Base-by-base conservation (phyloP, 2,888 invertebrate genomes). In the Pherbina coryleti region DNA sequence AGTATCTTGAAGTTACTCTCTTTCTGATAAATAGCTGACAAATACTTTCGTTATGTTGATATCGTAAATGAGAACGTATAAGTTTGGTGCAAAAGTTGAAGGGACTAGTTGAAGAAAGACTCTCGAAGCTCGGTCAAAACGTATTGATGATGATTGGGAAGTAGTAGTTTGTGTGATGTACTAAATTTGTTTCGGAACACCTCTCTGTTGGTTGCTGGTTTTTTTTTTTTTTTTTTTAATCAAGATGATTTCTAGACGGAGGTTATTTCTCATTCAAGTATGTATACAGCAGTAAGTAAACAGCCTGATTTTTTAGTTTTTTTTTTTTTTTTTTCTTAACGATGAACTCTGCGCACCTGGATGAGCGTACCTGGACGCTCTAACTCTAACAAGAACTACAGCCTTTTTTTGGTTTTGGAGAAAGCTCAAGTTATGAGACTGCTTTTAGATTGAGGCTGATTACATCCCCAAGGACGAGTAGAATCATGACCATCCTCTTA, bases 311-410 rank as follows among this genome's bases (percentile, higher is more conserved):
- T 1, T 37, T 37, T 4, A 37, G 37, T 8, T n/a, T n/a, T n/a
- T n/a, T n/a, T n/a, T n/a, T n/a, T n/a, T n/a, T n/a, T n/a, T n/a
- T n/a, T n/a, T n/a, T 37, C 37, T 37, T 55, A 34, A 37, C 19
- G 31, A 60, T 22, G 60, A 72, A 72, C 57, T 60, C 72, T 22
- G 57, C 25, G 37, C 8, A 37, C 44, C 44, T 44, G 11, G 14
- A 44, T 2, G 44, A 44, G 44, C 44, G 44, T 14, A 44, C 44
- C 11, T 44, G 44, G 2, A 44, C 44, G 44, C 44, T 37, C 44
- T 22, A 67, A 67, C 44, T 44, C 19, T 44, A 67, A 44, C 67
- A 22, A 44, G 67, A 49, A 67, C 67, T 19, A 67, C 49, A 28
- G 25, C 51, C 25, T 14, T 44, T 44, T 69, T 25, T 19, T 14